Evolutionary conservation across 2,888 invertebrate genomes (phyloP).

Genomic region (Diadromus collaris): DNA sequence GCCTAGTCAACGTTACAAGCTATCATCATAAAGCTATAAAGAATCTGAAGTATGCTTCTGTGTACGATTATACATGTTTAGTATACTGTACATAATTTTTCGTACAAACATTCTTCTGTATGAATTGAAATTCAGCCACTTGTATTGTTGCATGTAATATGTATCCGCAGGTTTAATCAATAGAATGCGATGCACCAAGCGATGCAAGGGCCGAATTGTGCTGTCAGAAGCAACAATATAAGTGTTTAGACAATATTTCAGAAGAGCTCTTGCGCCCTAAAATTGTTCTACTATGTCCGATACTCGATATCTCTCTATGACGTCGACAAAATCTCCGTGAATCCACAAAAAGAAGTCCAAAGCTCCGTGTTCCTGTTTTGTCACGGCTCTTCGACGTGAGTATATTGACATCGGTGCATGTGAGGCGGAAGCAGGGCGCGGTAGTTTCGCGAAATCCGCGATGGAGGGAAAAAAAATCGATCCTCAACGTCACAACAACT

Average conservation of each 20-base stretch:
- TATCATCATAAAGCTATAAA: no score
- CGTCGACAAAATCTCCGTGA: background rate
- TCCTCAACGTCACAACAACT: background rate
- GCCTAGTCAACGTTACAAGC: no score
- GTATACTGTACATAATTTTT: no score
- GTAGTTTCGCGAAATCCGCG: background rate
- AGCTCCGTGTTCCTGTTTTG: background rate
- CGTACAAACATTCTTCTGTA: no score
- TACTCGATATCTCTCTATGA: background rate
- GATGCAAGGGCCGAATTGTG: background rate
- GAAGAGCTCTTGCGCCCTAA: background rate
- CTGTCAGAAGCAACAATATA: background rate
- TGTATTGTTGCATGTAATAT: no score
- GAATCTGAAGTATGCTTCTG: no score
- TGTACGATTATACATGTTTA: no score
- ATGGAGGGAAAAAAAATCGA: constrained; percentile 14
- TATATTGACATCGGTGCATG: background rate
- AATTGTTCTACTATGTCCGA: background rate
- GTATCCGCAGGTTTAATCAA: no score
- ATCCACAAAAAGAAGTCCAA: background rate
- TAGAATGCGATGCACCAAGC: background rate
- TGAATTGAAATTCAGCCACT: no score
- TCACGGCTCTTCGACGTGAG: background rate
- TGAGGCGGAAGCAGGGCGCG: constrained; percentile 4
- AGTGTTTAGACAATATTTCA: background rate